Evolutionary conservation across 2,888 invertebrate species (phyloP).

Genomic region (Apocheima hispidaria): DNA sequence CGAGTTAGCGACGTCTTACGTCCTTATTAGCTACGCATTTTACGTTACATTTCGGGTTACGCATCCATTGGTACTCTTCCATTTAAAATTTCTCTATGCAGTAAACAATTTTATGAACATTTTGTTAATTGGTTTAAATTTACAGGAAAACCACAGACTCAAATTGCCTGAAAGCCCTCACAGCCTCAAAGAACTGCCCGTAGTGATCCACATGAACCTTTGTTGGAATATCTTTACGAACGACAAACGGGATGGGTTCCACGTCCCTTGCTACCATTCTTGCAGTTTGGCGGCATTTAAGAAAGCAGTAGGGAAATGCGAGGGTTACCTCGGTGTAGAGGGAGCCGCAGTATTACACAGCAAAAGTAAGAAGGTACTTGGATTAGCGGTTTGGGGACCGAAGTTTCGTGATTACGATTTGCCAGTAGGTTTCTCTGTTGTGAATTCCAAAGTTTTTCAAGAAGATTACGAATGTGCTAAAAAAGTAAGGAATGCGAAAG

Average conservation of each 20-base stretch:
- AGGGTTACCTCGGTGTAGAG: slow-evolving; percentile 60
- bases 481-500: slow-evolving; percentile 50
- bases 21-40: too few species aligned
- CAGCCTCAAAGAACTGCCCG: slow-evolving; percentile 54
- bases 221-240: slow-evolving; percentile 56
- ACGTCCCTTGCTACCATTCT: slow-evolving; percentile 68
- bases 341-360: slow-evolving; percentile 62
- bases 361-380: slow-evolving; percentile 54
- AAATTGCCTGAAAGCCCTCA: not conserved
- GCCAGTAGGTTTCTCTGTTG: slow-evolving; percentile 68
- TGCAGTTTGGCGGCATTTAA: slow-evolving; percentile 53
- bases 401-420: slow-evolving; percentile 44
- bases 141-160: not conserved
- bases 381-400: slow-evolving; percentile 69
- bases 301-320: slow-evolving; percentile 43
- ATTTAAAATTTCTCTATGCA: too few species aligned
- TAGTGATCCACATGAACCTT: slow-evolving; percentile 53
- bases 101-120: too few species aligned
- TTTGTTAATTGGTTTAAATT: not conserved
- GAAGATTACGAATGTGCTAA: slow-evolving; percentile 62
- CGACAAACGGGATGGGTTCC: slow-evolving; percentile 45
- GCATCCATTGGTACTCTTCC: too few species aligned
- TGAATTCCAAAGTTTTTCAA: slow-evolving; percentile 61
- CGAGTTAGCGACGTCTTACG: too few species aligned
- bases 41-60: too few species aligned